These are phyloP conservation scores for Megalurothrips usitatus DNA, from an alignment of 2,888 invertebrate genomes.

Conservation along the genomic window DNA sequence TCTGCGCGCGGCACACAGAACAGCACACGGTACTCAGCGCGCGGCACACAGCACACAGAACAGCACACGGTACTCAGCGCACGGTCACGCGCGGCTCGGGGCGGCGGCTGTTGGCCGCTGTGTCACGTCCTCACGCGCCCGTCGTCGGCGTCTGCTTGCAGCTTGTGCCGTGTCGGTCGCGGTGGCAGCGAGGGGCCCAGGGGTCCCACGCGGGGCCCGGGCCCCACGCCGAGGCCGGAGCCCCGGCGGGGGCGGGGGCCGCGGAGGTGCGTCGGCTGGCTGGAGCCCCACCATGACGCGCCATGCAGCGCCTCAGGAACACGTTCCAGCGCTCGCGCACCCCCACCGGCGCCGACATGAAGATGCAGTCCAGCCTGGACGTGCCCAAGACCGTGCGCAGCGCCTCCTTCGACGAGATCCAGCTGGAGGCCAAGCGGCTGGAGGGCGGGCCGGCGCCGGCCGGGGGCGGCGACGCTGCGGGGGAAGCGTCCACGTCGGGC, in stretches of 20 bases:
- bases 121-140: background rate
- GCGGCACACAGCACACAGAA: background rate
- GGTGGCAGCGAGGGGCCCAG: slow-evolving; percentile 32
- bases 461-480: slow-evolving; percentile 40
- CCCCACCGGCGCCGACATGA: slow-evolving; percentile 86
- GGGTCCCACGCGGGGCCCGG: slow-evolving; percentile 30
- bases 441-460: slow-evolving; percentile 36
- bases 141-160: slow-evolving; percentile 28
- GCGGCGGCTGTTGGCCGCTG: background rate
- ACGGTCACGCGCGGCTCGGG: background rate
- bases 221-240: slow-evolving; percentile 30
- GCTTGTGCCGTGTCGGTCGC: slow-evolving; percentile 42
- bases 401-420: slow-evolving; percentile 86
- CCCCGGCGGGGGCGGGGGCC: slow-evolving; percentile 26
- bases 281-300: background rate
- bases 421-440: slow-evolving; percentile 65
- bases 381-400: slow-evolving; percentile 87
- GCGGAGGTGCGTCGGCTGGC: slow-evolving; percentile 33
- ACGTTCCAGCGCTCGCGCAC: slow-evolving; percentile 84
- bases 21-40: too few species aligned
- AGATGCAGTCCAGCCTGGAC: slow-evolving; percentile 84
- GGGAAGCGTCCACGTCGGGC: slow-evolving; percentile 45
- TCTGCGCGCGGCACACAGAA: too few species aligned
- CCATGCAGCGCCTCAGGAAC: slow-evolving; percentile 75
- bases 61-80: background rate